Evolutionary conservation across 2,888 invertebrate species (phyloP).

Genomic region (Muschampia plurimacula): DNA sequence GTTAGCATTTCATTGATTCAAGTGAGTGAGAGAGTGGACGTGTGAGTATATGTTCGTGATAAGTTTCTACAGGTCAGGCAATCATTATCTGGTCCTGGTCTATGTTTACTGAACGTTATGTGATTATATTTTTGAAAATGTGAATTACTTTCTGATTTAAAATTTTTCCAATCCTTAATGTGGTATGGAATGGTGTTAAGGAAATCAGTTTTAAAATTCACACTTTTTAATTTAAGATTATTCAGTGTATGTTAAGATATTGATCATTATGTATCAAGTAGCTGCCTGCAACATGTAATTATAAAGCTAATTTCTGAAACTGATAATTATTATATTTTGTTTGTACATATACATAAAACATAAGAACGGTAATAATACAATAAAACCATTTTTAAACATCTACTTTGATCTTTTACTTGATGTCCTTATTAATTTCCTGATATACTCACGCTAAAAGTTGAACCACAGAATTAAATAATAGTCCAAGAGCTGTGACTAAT

Average conservation of each 20-base stretch:
- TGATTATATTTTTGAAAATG: slow-evolving; percentile 58
- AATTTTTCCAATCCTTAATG: slow-evolving; percentile 81
- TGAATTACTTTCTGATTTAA: slow-evolving; percentile 65
- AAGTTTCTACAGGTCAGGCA: slow-evolving; percentile 57
- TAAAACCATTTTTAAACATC: slow-evolving; percentile 83
- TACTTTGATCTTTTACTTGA: slow-evolving; percentile 48
- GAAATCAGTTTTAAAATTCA: slow-evolving; percentile 73
- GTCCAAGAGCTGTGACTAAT: too few species aligned
- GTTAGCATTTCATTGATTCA: slow-evolving; percentile 75
- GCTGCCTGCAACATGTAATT: slow-evolving; percentile 64
- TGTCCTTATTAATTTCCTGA: slow-evolving; percentile 40
- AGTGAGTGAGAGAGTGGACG: slow-evolving; percentile 53
- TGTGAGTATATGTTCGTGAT: slow-evolving; percentile 61
- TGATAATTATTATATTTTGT: slow-evolving; percentile 83
- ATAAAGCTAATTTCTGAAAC: slow-evolving; percentile 77
- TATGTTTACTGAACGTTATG: slow-evolving; percentile 51
- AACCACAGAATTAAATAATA: too few species aligned
- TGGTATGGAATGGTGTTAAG: slow-evolving; percentile 75
- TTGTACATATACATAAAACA: slow-evolving; percentile 85
- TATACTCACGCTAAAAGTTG: neutral
- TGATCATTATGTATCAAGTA: slow-evolving; percentile 67
- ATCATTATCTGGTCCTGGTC: slow-evolving; percentile 42
- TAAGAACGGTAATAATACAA: slow-evolving; percentile 84
- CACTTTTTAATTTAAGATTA: slow-evolving; percentile 79
- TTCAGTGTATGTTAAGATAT: slow-evolving; percentile 73